phyloP scores from a whole-genome alignment of 2,888 invertebrate species.

The Rhabditoides inermis region DNA sequence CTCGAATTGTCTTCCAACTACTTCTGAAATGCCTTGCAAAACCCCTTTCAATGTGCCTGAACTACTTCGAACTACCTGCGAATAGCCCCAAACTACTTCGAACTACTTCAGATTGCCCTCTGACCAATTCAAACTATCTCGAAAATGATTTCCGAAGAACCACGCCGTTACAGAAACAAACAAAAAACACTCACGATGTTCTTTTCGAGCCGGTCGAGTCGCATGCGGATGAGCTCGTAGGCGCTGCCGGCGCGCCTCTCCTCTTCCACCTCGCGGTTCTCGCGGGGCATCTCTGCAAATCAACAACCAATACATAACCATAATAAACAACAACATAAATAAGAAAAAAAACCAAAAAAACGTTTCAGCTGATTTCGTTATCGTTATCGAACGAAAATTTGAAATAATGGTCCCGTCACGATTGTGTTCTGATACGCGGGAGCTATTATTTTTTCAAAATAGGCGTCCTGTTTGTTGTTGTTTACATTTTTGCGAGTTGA shows the following conservation, averaged over 20 bases:
- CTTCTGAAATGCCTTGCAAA: too few species aligned
- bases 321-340: too few species aligned
- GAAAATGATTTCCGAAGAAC: not conserved
- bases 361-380: too few species aligned
- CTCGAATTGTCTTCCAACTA: not conserved
- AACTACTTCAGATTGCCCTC: not conserved
- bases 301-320: too few species aligned
- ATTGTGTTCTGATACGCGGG: too few species aligned
- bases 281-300: slow-evolving; percentile 21
- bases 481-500: too few species aligned
- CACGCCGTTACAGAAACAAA: not conserved
- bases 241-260: slow-evolving; percentile 41
- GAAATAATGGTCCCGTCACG: too few species aligned
- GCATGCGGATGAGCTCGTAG: slow-evolving; percentile 44
- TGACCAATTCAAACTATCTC: not conserved
- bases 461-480: too few species aligned
- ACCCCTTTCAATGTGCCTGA: not conserved
- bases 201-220: slow-evolving; percentile 38
- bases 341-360: too few species aligned
- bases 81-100: too few species aligned
- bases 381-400: too few species aligned
- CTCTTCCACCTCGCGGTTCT: slow-evolving; percentile 34
- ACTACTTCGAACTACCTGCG: not conserved
- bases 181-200: slow-evolving; percentile 38
- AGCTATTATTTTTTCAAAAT: too few species aligned